Base-by-base conservation (phyloP, 2,797 vertebrate genomes). In the Pampus argenteus region DNA sequence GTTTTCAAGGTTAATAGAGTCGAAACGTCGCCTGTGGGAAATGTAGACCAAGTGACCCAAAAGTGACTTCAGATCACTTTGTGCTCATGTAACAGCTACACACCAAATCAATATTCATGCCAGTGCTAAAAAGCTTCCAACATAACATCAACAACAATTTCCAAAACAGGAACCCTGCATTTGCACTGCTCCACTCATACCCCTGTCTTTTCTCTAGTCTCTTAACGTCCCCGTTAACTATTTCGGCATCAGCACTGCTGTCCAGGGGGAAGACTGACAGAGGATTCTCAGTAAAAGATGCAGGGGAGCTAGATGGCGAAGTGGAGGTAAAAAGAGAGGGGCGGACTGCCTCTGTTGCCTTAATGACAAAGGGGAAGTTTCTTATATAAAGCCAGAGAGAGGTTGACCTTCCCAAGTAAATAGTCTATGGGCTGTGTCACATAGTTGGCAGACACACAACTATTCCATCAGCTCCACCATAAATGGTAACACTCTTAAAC, bases 391-490 rank as follows among this genome's bases (percentile, higher is more conserved):
- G 69, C 1, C 18, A 83, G 78, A 76, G 63, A 77, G 75, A 62
- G 49, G 61, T 76, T 79, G 82, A 88, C 87, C 84, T 87, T 79
- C 78, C 64, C 71, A 34, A 82, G 85, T 87, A 83, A 91, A 88
- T 60, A 89, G 81, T 87, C 72, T 72, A 82, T 25, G 75, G 78
- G 58, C 71, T 67, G 78, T 90, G 74, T 73, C 89, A 84, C 88
- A 88, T 88, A 93, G 92, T 89, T 94, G 90, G 91, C 84, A 79
- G 57, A 70, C 59, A 67, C 85, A 88, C 92, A 92, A 84, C 67
- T 87, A 91, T 91, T 94, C 89, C 92, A 90, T 92, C 92, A 91
- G 91, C 89, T 90, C 75, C 88, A 86, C 93, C 93, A 88, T 94
- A 93, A 91, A 94, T 93, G 94, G 92, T 82, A 89, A 89, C 13